Base-by-base conservation (phyloP, 2,888 invertebrate species). In the Hetaerina titia region DNA sequence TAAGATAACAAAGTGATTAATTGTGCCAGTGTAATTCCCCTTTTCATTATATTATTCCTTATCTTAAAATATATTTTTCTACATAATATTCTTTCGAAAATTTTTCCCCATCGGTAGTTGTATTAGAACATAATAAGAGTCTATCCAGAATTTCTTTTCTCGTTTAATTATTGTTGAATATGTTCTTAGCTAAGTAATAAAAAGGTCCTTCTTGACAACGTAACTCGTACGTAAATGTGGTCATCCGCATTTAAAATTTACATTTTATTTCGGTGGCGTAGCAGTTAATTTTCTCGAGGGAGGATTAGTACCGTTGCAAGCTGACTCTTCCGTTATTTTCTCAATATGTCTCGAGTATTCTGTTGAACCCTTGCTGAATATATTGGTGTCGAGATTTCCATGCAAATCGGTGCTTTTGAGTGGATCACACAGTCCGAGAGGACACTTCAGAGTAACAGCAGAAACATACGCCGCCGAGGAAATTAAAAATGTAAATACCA, bases 301-400 rank as follows among this genome's bases (percentile, higher is more conserved):
- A 19, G 81, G 81, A n/a, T 81, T 81, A 31, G 81, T 81, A 25
- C 81, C 81, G 22, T 25, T 11, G 81, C 81, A 81, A 81, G 81
- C 81, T 81, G 81, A 81, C 81, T 25, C 81, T 11, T 15, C 81
- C 81, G 81, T 81, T 81, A 81, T 81, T 81, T 81, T 81, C 81
- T 31, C 81, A 31, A 81, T 81, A 81, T 81, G 81, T 81, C 81
- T 81, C 81, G 81, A 81, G 81, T 81, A 81, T 81, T 81, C 81
- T 81, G 81, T 81, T 81, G 25, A 31, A 31, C 81, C 81, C 31
- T 81, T 81, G 25, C 9, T 81, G 81, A 81, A 81, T 81, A 81
- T 81, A 81, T 81, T 81, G 81, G 81, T 81, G 81, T 31, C 25
- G 81, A 81, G 81, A 81, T 81, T 81, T 31, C 81, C 81, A 81